Conservation (phyloP, 2,888 invertebrate species). For the Falcaria lacertinaria region DNA sequence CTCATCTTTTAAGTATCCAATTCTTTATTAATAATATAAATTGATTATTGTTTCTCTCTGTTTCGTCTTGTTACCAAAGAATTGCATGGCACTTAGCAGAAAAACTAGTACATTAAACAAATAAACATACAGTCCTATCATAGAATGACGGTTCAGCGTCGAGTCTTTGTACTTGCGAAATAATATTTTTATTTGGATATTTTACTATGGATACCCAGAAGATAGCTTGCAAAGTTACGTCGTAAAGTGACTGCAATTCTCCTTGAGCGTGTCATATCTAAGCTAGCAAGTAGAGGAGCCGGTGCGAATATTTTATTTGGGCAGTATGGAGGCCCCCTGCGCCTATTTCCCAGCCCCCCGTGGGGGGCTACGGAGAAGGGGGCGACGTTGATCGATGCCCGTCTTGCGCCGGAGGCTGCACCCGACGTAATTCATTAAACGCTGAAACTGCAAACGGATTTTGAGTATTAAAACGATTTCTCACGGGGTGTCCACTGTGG, state of each 20-base stretch:
- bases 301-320: constrained; percentile 76
- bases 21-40: too few relatives aligned
- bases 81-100: too few relatives aligned
- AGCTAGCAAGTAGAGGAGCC: constrained; percentile 50
- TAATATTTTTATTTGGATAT: too few relatives aligned
- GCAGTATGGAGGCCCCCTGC: constrained; percentile 40
- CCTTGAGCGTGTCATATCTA: constrained; percentile 47
- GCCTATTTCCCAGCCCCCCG: constrained; percentile 9
- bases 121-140: too few relatives aligned
- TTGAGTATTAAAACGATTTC: constrained; percentile 79
- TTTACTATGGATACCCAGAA: too few relatives aligned
- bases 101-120: too few relatives aligned
- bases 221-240: not conserved
- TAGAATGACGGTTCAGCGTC: too few relatives aligned
- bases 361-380: constrained; percentile 29
- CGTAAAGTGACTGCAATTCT: constrained; percentile 40
- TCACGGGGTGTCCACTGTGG: constrained; percentile 71
- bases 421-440: constrained; percentile 80
- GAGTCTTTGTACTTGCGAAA: too few relatives aligned
- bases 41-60: too few relatives aligned
- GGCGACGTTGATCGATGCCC: constrained; percentile 83
- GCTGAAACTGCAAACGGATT: constrained; percentile 78
- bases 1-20: too few relatives aligned
- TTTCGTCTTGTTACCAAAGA: too few relatives aligned
- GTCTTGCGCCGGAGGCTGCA: constrained; percentile 82